These are phyloP conservation scores for Heliconius ethilla DNA, from an alignment of 2,888 invertebrate genomes.

Conservation along the genomic window DNA sequence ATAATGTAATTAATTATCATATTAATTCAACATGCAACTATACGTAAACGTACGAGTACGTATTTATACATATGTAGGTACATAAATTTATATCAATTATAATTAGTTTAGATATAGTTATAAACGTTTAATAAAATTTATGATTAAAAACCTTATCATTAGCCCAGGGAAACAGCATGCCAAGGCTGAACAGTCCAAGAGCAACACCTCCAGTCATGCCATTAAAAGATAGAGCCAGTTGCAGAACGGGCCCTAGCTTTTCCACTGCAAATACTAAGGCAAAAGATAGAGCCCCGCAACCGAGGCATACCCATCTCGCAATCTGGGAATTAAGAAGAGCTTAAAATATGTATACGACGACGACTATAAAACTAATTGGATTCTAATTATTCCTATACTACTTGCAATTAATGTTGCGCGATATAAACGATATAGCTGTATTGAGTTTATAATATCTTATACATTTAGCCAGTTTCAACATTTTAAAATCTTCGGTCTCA, in stretches of 20 bases:
- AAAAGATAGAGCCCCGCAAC: slow-evolving; percentile 89
- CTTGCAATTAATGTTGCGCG: slow-evolving; percentile 4
- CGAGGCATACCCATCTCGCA: slow-evolving; percentile 84
- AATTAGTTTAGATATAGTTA: background rate
- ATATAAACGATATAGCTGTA: slow-evolving; percentile 6
- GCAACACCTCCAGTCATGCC: slow-evolving; percentile 95
- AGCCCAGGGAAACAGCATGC: slow-evolving; percentile 94
- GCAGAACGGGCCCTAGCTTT: slow-evolving; percentile 92
- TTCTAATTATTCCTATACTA: slow-evolving; percentile 16
- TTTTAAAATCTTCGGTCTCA: slow-evolving; percentile 3
- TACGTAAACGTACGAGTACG: too few relatives aligned
- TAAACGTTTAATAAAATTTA: background rate
- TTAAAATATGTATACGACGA: slow-evolving; percentile 3
- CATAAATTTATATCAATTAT: background rate
- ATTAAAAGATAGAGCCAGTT: slow-evolving; percentile 93
- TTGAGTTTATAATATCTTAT: background rate
- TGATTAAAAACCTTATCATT: slow-evolving; percentile 85
- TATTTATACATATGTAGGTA: background rate
- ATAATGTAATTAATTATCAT: background rate
- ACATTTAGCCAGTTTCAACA: background rate
- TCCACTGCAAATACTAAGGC: slow-evolving; percentile 93
- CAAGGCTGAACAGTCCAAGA: slow-evolving; percentile 92
- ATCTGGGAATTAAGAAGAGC: slow-evolving; percentile 56
- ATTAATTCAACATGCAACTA: background rate
- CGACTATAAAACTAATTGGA: slow-evolving; percentile 17